A percentile compares a stretch with the other conserved stretches of the same genome.
Conservation (phyloP, 2,113 vertebrate genomes). For the Taurulus bubalis region DNA sequence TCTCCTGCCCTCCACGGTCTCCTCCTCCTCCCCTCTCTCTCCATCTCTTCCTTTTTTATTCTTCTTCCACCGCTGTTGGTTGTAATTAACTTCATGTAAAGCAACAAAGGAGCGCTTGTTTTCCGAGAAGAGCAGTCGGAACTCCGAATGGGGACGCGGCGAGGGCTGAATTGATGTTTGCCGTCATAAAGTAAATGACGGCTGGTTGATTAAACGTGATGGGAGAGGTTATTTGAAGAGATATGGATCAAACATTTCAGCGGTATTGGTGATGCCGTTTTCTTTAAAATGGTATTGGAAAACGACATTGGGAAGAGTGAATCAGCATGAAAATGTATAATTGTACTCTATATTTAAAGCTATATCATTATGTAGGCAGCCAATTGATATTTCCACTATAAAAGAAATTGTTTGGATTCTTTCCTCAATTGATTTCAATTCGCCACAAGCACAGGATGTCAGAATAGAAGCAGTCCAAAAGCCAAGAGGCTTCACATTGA, state of each 20-base stretch:
- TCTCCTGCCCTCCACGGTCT: conserved; percentile 32
- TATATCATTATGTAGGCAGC: not conserved
- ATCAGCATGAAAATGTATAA: not conserved
- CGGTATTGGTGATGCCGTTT: not conserved
- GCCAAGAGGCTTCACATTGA: not conserved
- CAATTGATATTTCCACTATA: not conserved
- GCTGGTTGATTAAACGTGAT: conserved; percentile 8
- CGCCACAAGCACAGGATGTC: too few species aligned
- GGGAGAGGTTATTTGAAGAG: conserved; percentile 9
- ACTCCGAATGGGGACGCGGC: conserved; percentile 1
- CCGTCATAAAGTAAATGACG: conserved; percentile 38
- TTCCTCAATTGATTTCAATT: too few species aligned
- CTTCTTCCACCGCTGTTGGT: conserved; percentile 53
- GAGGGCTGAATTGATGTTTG: conserved; percentile 30
- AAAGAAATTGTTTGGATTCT: too few species aligned
- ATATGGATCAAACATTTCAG: not conserved
- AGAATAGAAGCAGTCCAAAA: not conserved
- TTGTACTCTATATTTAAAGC: not conserved
- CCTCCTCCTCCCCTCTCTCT: conserved; percentile 66
- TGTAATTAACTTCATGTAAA: conserved; percentile 68
- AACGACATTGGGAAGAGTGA: not conserved
- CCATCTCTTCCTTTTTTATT: conserved; percentile 51
- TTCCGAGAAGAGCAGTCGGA: conserved; percentile 34
- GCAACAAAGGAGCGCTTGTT: conserved; percentile 64
- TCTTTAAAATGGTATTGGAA: not conserved